Base-by-base conservation (phyloP, 2,113 vertebrate genomes). In the Phycodurus eques region DNA sequence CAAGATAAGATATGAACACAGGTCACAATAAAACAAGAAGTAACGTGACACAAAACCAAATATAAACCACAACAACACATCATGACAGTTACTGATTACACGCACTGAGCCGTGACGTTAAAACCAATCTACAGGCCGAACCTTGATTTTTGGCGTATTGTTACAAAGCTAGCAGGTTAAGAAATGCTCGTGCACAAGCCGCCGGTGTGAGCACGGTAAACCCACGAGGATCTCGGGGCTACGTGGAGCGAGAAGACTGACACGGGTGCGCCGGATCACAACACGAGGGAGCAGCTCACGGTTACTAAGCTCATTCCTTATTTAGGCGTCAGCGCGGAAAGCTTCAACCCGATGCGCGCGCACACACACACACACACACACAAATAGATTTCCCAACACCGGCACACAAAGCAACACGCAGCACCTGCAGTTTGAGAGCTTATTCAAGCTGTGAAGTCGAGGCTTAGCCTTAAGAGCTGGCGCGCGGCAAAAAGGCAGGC, bases 241-340 rank as follows among this genome's bases (percentile, higher is more conserved):
- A 83, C 59, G 83, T 80, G 74, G 85, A 79, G 80, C 76, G 81
- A 83, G 79, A 80, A 84, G 83, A 82, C 76, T 68, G 12, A 85
- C 83, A 81, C 70, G 68, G 82, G 80, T 67, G 72, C 60, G 44
- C 80, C 79, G 82, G 83, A 82, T 83, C 74, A 72, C 75, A 84
- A 79, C 81, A 81, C 73, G 75, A 78, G 77, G 72, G 72, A 79
- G 75, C 73, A 63, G 83, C 79, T 80, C 74, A 44, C 62, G 17
- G 78, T 87, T 83, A 78, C 76, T 80, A 47, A 79, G 76, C 87
- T 88, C 86, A 89, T 91, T 88, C 76, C 80, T 91, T 89, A 90
- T 91, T 90, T 86, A 89, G 82, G 78, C 73, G 65, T 79, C 73
- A 43, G 68, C 68, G 81, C 47, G 49, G 35, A 79, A 80, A 76